Percentiles rank a stretch among this genome's conserved stretches.
These are phyloP conservation scores for Ophion costatus DNA, from an alignment of 2,888 invertebrate genomes.

Conservation along the genomic window DNA sequence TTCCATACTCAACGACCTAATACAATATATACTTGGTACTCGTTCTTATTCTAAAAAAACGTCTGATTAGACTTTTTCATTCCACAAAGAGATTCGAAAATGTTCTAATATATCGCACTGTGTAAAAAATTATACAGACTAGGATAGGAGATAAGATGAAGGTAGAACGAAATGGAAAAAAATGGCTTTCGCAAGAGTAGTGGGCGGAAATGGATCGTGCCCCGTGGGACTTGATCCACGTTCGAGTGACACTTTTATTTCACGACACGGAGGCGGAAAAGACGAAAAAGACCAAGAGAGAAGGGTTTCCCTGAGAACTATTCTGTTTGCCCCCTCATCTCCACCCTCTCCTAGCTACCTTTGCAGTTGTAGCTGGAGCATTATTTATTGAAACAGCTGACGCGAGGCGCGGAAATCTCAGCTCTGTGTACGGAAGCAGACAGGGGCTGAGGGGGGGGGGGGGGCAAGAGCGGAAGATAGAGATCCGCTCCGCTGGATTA, in stretches of 20 bases:
- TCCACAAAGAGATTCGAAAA: no score
- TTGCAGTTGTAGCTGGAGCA: slow-evolving; percentile 42
- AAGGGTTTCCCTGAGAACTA: slow-evolving; percentile 31
- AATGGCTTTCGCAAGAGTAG: slow-evolving; percentile 43
- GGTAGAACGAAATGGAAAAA: slow-evolving; percentile 46
- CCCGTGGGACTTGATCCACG: slow-evolving; percentile 49
- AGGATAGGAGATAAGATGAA: background rate
- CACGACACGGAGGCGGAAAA: slow-evolving; percentile 17
- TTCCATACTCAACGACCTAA: no score
- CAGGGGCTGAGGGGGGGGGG: background rate
- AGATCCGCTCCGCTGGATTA: slow-evolving; percentile 13
- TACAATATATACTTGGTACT: no score
- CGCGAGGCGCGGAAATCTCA: slow-evolving; percentile 56
- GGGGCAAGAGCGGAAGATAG: background rate
- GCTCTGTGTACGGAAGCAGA: background rate
- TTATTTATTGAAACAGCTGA: slow-evolving; percentile 66
- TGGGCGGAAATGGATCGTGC: slow-evolving; percentile 39
- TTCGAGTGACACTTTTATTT: slow-evolving; percentile 55
- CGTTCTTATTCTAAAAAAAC: no score
- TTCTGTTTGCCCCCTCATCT: background rate
- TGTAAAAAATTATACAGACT: no score
- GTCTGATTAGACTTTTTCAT: no score
- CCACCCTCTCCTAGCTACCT: background rate
- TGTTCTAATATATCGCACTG: no score
- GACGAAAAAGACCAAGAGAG: background rate